Evolutionary conservation across 2,797 vertebrate species (phyloP).

Genomic region (Neosalanx taihuensis): DNA sequence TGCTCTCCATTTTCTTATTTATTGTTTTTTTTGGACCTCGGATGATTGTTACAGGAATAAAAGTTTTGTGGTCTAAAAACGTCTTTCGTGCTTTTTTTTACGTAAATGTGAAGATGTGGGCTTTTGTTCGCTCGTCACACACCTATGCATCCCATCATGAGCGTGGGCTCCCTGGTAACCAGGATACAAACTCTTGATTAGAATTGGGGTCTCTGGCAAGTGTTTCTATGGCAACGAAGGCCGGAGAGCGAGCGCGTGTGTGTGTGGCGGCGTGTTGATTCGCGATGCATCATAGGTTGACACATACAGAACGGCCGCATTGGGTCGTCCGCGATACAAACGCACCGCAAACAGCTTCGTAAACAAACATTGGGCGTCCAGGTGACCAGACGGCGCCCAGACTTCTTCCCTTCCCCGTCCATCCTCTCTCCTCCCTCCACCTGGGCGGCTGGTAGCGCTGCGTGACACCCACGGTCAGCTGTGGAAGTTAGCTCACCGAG

Average conservation of each 20-base stretch:
- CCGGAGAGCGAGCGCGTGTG: conserved; percentile 31
- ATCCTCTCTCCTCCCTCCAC: conserved; percentile 36
- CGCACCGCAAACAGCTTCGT: conserved; percentile 12
- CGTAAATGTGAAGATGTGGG: background rate
- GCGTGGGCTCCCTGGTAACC: conserved; percentile 23
- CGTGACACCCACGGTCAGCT: conserved; percentile 57
- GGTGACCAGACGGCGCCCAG: no score
- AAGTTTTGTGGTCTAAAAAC: conserved; percentile 54
- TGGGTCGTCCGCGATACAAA: background rate
- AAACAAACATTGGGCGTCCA: conserved; percentile 36
- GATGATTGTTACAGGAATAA: conserved; percentile 65
- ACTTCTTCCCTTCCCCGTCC: background rate
- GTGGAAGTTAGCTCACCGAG: conserved; percentile 61
- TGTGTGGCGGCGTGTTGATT: conserved; percentile 17
- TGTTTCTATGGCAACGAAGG: conserved; percentile 76
- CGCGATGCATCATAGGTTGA: conserved; percentile 3
- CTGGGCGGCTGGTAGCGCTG: conserved; percentile 53
- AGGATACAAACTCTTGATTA: conserved; percentile 49
- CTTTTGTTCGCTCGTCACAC: conserved; percentile 6
- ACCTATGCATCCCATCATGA: conserved; percentile 25
- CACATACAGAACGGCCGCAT: conserved; percentile 43
- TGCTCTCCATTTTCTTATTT: conserved; percentile 78
- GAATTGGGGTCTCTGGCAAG: conserved; percentile 50
- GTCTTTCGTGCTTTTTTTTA: background rate
- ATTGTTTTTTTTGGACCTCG: conserved; percentile 83